Base-by-base conservation (phyloP, 2,113 vertebrate genomes). In the Tachuris rubrigastra region DNA sequence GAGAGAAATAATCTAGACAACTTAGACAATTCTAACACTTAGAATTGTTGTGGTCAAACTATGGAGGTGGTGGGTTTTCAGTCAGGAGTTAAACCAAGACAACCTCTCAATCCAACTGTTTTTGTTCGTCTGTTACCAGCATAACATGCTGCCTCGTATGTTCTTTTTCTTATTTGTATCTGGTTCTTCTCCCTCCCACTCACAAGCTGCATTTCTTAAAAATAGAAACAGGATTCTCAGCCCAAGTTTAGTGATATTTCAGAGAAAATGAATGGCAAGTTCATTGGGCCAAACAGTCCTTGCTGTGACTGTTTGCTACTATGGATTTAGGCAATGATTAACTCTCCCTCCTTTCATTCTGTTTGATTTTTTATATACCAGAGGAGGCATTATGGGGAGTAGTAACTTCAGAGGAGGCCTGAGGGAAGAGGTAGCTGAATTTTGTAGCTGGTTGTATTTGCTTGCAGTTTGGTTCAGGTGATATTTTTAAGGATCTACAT, bases 171-270 rank as follows among this genome's bases (percentile, higher is more conserved):
- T 90, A 82, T 87, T 90, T 94, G 78, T 83, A 77, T 87, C 87
- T 91, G 75, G 9, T 77, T 91, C 91, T 94, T 91, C 68, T 96
- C 35, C 75, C 35, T 95, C 93, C 96, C 78, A 84, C 90, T 90
- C 56, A 86, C 96, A 96, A 95, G 94, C 90, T 97, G 95, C 90
- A 72, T 74, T 86, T 93, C 72, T 90, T 90, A 86, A 93, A 97
- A 95, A 93, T 94, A 96, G 95, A 77, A 96, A 77, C 50, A 86
- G 52, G 46, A 88, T 93, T 91, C 50, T 89, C 87, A 95, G 35
- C 59, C 62, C 63, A 71, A 89, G 46, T 71, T 90, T 80, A 74
- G 63, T 95, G 85, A 77, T 71, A 95, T 93, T 96, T 96, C 47
- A 60, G 63, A 85, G 27, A 37, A 50, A 79, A 50, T 73, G 67